These are phyloP conservation scores for Drosophila kuntzei DNA, from an alignment of 2,888 invertebrate species.

Conservation along the genomic window DNA sequence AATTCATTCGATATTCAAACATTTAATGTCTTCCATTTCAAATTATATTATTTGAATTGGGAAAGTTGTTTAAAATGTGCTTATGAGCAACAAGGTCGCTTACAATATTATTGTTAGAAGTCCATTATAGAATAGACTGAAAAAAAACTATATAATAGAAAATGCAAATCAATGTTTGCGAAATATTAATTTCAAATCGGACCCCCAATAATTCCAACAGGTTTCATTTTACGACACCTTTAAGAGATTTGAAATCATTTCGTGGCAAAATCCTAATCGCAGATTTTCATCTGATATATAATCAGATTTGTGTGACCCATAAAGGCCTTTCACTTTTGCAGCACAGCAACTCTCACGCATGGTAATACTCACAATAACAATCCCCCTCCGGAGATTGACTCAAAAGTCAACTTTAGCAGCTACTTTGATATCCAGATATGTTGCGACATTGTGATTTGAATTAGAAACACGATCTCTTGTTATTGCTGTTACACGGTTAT, in stretches of 20 bases:
- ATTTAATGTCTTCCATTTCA: slow-evolving; percentile 23
- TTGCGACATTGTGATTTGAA: slow-evolving; percentile 52
- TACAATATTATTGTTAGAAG: slow-evolving; percentile 39
- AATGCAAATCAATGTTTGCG: slow-evolving; percentile 52
- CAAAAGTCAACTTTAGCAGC: slow-evolving; percentile 39
- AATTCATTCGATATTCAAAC: slow-evolving; percentile 28
- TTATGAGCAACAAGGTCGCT: slow-evolving; percentile 29
- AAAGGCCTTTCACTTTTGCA: slow-evolving; percentile 75
- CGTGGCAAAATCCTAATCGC: slow-evolving; percentile 68
- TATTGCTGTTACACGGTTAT: slow-evolving; percentile 25
- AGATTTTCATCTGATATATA: slow-evolving; percentile 59
- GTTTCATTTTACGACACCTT: slow-evolving; percentile 36
- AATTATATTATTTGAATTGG: slow-evolving; percentile 35
- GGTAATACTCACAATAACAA: slow-evolving; percentile 27
- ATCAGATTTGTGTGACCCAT: slow-evolving; percentile 71
- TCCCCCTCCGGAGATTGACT: slow-evolving; percentile 11
- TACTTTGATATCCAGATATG: slow-evolving; percentile 46
- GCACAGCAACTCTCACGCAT: slow-evolving; percentile 65
- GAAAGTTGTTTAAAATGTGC: slow-evolving; percentile 54
- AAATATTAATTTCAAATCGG: slow-evolving; percentile 12
- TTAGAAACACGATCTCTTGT: slow-evolving; percentile 57
- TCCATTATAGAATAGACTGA: slow-evolving; percentile 44
- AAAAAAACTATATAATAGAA: slow-evolving; percentile 58
- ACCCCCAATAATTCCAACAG: slow-evolving; percentile 40
- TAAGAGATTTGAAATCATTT: slow-evolving; percentile 46